Evolutionary conservation across 37 sponge, comb jelly and placozoan species (phyloP).

Genomic region (Aplysina aerophoba): DNA sequence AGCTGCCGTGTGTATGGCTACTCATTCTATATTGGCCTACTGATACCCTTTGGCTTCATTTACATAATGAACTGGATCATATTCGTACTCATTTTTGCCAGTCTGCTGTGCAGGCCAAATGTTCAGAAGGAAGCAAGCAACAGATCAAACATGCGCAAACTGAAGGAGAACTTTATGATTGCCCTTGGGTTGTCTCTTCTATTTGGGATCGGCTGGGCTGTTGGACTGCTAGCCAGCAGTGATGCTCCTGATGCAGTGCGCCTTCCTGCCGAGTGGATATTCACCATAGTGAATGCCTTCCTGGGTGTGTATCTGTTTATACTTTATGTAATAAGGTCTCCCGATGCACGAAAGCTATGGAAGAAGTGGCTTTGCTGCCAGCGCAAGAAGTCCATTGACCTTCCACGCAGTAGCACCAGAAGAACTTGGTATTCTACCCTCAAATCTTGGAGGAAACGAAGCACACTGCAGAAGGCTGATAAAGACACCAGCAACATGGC

Average conservation of each 20-base stretch:
- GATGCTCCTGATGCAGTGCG: background rate
- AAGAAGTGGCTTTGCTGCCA: slow-evolving; percentile 11
- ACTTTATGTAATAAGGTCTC: background rate
- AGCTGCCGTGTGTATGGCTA: slow-evolving; percentile 49
- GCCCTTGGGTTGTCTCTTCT: slow-evolving; percentile 52
- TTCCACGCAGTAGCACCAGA: too few relatives aligned
- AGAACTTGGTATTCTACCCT: too few relatives aligned
- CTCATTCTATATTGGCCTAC: slow-evolving; percentile 52
- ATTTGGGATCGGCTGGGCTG: slow-evolving; percentile 52
- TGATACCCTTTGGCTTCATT: slow-evolving; percentile 42
- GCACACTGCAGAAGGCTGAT: too few relatives aligned
- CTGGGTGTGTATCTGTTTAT: slow-evolving; percentile 22
- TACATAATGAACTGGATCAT: slow-evolving; percentile 57
- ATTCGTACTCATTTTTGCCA: slow-evolving; percentile 35
- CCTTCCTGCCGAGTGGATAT: slow-evolving; percentile 45
- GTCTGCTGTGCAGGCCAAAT: background rate
- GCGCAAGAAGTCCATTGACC: too few relatives aligned
- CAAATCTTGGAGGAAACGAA: too few relatives aligned
- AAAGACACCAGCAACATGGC: too few relatives aligned
- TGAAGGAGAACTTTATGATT: slow-evolving; percentile 25
- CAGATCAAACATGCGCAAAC: too few relatives aligned
- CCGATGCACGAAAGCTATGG: slow-evolving; percentile 39
- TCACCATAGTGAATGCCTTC: slow-evolving; percentile 39
- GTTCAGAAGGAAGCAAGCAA: too few relatives aligned
- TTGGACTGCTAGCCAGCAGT: slow-evolving; percentile 49